A percentile compares a stretch with the other conserved stretches of the same genome.
Evolutionary conservation across 2,113 vertebrate species (phyloP).

Genomic region (Herpailurus yagouaroundi): DNA sequence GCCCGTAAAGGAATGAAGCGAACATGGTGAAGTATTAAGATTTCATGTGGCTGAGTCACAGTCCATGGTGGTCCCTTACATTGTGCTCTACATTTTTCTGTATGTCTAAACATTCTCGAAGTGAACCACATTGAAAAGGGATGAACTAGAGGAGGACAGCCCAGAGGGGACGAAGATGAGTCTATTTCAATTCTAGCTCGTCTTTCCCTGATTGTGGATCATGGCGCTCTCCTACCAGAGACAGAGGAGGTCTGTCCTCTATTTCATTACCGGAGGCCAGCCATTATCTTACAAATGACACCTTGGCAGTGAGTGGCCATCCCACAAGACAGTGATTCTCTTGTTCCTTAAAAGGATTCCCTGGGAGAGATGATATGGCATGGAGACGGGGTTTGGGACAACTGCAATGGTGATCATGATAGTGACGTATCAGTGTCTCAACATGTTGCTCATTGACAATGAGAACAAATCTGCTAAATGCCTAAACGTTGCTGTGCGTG

Average conservation of each 20-base stretch:
- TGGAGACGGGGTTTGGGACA: not conserved
- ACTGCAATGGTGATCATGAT: not conserved
- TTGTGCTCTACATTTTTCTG: not conserved
- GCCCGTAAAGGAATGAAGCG: not conserved
- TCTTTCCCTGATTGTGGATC: not conserved
- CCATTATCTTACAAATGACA: not conserved
- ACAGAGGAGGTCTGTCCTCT: accelerated
- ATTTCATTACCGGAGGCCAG: not conserved
- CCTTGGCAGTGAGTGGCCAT: not conserved
- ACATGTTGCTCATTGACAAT: too few species aligned
- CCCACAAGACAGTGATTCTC: not conserved
- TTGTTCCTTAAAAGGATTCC: not conserved
- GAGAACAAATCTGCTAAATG: not conserved
- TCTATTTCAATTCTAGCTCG: accelerated
- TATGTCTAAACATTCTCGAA: not conserved
- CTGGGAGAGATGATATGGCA: not conserved
- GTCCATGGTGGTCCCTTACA: not conserved
- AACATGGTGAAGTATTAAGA: not conserved
- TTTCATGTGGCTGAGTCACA: not conserved
- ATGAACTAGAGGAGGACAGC: not conserved
- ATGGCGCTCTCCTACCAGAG: accelerated
- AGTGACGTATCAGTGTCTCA: too few species aligned
- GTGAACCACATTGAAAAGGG: not conserved
- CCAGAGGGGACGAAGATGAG: accelerated
- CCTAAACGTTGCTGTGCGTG: accelerated